These are phyloP conservation scores for Buceros bicornis DNA, from an alignment of 2,797 vertebrate species.

Conservation along the genomic window DNA sequence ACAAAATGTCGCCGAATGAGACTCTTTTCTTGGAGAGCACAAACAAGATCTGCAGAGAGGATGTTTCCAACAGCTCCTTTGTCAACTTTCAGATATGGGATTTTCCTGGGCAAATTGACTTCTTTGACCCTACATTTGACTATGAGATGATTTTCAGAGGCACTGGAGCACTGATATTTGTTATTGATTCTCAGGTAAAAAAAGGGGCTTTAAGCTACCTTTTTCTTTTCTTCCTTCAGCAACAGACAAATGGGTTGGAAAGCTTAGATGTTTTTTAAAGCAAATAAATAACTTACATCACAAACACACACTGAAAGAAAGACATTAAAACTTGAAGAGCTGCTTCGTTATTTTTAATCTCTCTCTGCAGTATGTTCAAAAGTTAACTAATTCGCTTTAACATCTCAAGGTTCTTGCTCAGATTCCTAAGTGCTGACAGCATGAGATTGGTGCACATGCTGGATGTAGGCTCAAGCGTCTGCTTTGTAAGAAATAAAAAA, in stretches of 20 bases:
- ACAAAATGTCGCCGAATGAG: constrained; percentile 93
- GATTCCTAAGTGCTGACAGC: background rate
- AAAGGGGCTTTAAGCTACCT: background rate
- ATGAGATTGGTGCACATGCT: background rate
- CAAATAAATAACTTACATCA: background rate
- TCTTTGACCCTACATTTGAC: constrained; percentile 92
- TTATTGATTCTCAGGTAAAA: constrained; percentile 92
- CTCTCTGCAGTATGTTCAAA: background rate
- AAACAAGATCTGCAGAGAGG: constrained; percentile 92
- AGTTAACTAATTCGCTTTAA: background rate
- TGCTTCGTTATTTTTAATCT: constrained; percentile 6
- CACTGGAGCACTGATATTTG: constrained; percentile 91
- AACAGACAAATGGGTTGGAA: background rate
- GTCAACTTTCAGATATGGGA: constrained; percentile 95
- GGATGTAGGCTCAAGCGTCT: background rate
- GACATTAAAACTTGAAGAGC: background rate
- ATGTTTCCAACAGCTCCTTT: constrained; percentile 92
- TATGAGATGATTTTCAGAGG: constrained; percentile 94
- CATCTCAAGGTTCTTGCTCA: constrained; percentile 3
- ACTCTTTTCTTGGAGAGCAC: constrained; percentile 92
- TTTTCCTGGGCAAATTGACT: constrained; percentile 93
- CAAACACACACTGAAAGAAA: background rate
- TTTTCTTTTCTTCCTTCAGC: background rate
- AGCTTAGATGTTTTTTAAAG: background rate
- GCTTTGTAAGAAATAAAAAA: background rate